phyloP scores from a whole-genome alignment of 2,888 invertebrate genomes.

The Labia minor region DNA sequence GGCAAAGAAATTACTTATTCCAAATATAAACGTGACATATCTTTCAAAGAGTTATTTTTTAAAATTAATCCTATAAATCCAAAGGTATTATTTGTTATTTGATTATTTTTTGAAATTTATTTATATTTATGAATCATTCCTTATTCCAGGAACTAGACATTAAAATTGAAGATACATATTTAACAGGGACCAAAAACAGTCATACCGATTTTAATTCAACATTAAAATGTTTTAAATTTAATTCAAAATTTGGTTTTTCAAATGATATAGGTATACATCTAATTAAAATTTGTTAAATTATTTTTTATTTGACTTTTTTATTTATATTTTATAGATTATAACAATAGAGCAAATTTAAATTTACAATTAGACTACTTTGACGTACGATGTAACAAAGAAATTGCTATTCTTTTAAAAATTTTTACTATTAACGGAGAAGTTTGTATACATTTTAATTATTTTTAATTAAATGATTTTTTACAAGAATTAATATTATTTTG shows the following conservation, averaged over 20 bases:
- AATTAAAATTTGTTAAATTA: slow-evolving; percentile 20
- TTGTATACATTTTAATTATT: slow-evolving; percentile 24
- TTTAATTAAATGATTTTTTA: slow-evolving; percentile 17
- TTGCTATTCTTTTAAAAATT: slow-evolving; percentile 44
- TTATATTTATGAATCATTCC: too few relatives aligned
- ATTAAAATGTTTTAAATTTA: slow-evolving; percentile 52
- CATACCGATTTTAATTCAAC: slow-evolving; percentile 60
- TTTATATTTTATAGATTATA: slow-evolving; percentile 24
- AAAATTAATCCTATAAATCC: slow-evolving; percentile 67
- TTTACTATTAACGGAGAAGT: slow-evolving; percentile 56
- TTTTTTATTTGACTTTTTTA: slow-evolving; percentile 17
- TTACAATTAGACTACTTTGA: slow-evolving; percentile 52
- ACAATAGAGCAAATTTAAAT: slow-evolving; percentile 51
- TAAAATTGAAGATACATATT: slow-evolving; percentile 58
- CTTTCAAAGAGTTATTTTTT: slow-evolving; percentile 32
- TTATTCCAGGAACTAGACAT: slow-evolving; percentile 56
- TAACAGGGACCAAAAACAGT: slow-evolving; percentile 57
- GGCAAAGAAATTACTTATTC: slow-evolving; percentile 26
- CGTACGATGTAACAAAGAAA: slow-evolving; percentile 48
- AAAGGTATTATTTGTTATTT: slow-evolving; percentile 44
- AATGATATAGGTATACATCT: slow-evolving; percentile 18
- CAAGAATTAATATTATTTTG: slow-evolving; percentile 9
- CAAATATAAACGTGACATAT: slow-evolving; percentile 20
- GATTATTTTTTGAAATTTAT: slow-evolving; percentile 17
- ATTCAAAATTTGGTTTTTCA: slow-evolving; percentile 24